Percentiles rank a stretch among this genome's conserved stretches.
phyloP scores from a whole-genome alignment of 2,888 invertebrate species.

The Philaethria dido region DNA sequence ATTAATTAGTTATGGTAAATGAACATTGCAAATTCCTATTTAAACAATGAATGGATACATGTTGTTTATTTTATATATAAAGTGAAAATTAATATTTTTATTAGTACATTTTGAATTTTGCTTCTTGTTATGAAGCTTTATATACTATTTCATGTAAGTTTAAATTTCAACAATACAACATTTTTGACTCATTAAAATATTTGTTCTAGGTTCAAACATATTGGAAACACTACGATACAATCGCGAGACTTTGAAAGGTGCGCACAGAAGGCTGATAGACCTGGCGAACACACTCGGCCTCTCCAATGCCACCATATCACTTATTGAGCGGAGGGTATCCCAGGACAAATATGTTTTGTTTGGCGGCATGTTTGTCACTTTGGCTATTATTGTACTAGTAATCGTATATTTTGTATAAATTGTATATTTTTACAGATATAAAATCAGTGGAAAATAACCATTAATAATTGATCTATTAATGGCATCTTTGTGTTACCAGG shows the following conservation, averaged over 20 bases:
- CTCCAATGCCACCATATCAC: slow-evolving; percentile 96
- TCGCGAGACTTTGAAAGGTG: slow-evolving; percentile 92
- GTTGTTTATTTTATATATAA: no score
- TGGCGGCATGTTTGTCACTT: slow-evolving; percentile 93
- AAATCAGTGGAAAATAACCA: slow-evolving; percentile 4
- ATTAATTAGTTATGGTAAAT: slow-evolving; percentile 10
- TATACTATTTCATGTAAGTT: background rate
- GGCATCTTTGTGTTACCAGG: slow-evolving; percentile 21
- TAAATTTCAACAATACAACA: no score
- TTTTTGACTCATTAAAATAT: background rate
- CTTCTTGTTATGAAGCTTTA: no score
- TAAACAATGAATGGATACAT: background rate
- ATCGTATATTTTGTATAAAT: slow-evolving; percentile 85
- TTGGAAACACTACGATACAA: slow-evolving; percentile 93
- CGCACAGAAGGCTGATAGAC: slow-evolving; percentile 92
- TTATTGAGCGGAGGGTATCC: slow-evolving; percentile 93
- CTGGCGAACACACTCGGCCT: slow-evolving; percentile 96
- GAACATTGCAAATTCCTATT: background rate
- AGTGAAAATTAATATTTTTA: no score
- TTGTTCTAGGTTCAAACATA: slow-evolving; percentile 85
- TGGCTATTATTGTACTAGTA: slow-evolving; percentile 90
- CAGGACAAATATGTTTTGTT: slow-evolving; percentile 95
- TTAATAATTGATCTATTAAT: background rate
- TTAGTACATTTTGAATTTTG: no score
- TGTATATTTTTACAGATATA: slow-evolving; percentile 11